Base-by-base conservation (phyloP, 2,113 vertebrate genomes). In the Plectropomus leopardus region DNA sequence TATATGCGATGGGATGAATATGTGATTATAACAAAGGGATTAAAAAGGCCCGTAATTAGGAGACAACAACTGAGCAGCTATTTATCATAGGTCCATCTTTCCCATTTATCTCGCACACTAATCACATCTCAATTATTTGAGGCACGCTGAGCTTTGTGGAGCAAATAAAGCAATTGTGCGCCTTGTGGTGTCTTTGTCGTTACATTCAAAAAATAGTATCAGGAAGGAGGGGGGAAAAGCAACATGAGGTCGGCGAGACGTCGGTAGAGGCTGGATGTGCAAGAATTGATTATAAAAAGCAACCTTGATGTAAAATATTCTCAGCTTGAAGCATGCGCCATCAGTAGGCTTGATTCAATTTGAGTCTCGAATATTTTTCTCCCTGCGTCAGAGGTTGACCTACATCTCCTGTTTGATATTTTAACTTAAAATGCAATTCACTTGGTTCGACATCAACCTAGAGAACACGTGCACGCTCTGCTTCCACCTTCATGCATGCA, bases 391-490 rank as follows among this genome's bases (percentile, higher is more conserved):
- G 1, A 47, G 76, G 65, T 69, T 92, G 92, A 92, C 92, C 91
- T 93, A 92, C 86, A 92, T 92, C 85, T 78, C 24, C 24, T 51
- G 32, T 86, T 90, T 81, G 80, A 91, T 85, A 75, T 74, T 89
- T 89, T 78, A 65, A 86, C 74, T 88, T 54, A 28, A 87, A 89
- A 80, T 78, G 85, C 64, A 86, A 84, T 77, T 67, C 72, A 14
- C 53, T 88, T 44, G 58, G 67, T 83, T 88, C 36, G 1, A 57
- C 76, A 59, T 68, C 68, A 78, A 54, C 76, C 79, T 13, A 4
- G 58, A 78, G 72, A 82, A 44, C 78, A 30, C 1, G 17, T 79
- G 76, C 51, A 50, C 53, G 48, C 86, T 34, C 76, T 60, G 66
- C 61, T 7, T 72, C 73, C 73, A 75, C 88, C 85, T 86, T 71